phyloP scores from a whole-genome alignment of 1,140 invertebrate species.

The Papilio machaon region DNA sequence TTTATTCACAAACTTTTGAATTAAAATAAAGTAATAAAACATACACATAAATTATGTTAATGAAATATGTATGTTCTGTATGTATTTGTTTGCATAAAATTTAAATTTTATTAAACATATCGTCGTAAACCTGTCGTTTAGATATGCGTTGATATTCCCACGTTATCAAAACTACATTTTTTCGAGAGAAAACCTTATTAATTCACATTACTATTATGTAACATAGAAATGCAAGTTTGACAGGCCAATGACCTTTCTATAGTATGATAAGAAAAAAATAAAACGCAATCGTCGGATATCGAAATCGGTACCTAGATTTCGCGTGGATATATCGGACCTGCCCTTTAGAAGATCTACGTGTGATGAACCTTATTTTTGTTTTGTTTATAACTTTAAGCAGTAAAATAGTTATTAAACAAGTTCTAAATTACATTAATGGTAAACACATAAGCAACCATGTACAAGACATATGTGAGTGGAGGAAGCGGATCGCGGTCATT shows the following conservation, averaged over 20 bases:
- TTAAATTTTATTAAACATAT: constrained; percentile 20
- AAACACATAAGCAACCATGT: constrained; percentile 40
- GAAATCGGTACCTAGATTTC: too few relatives aligned
- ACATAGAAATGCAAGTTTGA: neutral
- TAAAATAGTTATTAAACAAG: neutral
- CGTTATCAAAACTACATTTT: neutral
- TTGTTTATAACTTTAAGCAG: neutral
- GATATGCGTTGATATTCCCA: constrained; percentile 6
- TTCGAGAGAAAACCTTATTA: neutral
- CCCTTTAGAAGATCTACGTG: neutral
- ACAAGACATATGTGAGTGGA: constrained; percentile 62
- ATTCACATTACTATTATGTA: neutral
- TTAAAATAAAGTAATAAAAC: constrained; percentile 15
- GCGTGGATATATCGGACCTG: too few relatives aligned
- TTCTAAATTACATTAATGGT: constrained; percentile 9
- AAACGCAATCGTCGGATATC: too few relatives aligned
- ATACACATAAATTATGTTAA: constrained; percentile 15
- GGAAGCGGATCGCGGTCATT: constrained; percentile 79
- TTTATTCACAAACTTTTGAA: constrained; percentile 20
- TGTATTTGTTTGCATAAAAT: constrained; percentile 27
- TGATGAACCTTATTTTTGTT: too few relatives aligned
- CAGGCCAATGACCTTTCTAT: too few relatives aligned
- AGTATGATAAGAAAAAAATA: too few relatives aligned
- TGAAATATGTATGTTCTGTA: constrained; percentile 16
- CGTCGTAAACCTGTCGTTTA: neutral